These are phyloP conservation scores for Pangasianodon gigas DNA, from an alignment of 2,113 vertebrate genomes.

Conservation along the genomic window DNA sequence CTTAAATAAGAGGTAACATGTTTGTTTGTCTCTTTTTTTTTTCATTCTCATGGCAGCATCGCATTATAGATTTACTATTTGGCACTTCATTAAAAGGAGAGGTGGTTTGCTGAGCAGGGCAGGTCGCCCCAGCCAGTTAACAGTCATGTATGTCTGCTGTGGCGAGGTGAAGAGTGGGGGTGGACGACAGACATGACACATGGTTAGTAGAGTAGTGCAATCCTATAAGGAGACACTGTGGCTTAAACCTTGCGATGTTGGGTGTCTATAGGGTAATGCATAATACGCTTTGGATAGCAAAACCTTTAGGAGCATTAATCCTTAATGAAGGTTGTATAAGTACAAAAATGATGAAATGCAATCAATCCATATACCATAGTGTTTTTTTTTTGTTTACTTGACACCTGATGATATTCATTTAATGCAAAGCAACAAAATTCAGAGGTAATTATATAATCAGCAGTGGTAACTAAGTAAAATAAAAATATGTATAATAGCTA, in stretches of 20 bases:
- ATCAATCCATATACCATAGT: conserved; percentile 57
- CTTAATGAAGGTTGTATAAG: conserved; percentile 59
- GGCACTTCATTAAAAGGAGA: conserved; percentile 80
- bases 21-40: conserved; percentile 64
- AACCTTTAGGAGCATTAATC: conserved; percentile 61
- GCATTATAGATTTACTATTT: conserved; percentile 74
- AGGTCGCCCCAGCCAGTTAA: conserved; percentile 74
- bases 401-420: conserved; percentile 61
- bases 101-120: conserved; percentile 66
- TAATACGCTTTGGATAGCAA: conserved; percentile 67
- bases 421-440: conserved; percentile 66
- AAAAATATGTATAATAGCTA: neutral
- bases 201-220: conserved; percentile 35
- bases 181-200: conserved; percentile 51
- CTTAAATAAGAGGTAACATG: conserved; percentile 76
- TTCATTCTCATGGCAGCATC: conserved; percentile 72
- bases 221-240: conserved; percentile 58
- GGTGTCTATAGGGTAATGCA: conserved; percentile 67
- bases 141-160: conserved; percentile 78
- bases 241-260: conserved; percentile 57
- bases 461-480: conserved; percentile 54
- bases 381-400: conserved; percentile 53
- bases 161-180: conserved; percentile 61
- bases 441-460: conserved; percentile 60
- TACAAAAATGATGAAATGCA: conserved; percentile 34